Conservation (phyloP, 37 sponge, comb jelly and placozoan species). For the Corticium candelabrum region DNA sequence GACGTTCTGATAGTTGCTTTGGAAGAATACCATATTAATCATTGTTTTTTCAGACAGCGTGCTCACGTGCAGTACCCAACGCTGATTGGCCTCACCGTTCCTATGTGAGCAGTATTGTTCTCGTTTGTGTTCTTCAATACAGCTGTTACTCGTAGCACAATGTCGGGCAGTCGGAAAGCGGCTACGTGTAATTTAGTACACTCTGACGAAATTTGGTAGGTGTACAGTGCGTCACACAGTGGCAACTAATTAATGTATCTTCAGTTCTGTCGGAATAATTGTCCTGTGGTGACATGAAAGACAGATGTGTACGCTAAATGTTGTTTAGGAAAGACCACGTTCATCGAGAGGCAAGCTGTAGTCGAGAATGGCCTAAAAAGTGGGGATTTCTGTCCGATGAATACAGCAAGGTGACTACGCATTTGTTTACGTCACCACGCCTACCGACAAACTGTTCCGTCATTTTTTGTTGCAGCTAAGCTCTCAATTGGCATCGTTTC, state of each 20-base stretch:
- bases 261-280: neutral
- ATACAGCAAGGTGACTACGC: neutral
- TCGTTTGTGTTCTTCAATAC: too few relatives aligned
- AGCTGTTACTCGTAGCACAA: too few relatives aligned
- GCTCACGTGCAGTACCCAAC: neutral
- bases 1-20: too few relatives aligned
- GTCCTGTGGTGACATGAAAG: neutral
- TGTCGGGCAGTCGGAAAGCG: neutral
- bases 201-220: conserved; percentile 2
- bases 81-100: neutral
- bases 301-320: neutral
- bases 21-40: too few relatives aligned
- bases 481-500: too few relatives aligned
- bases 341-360: neutral
- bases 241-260: too few relatives aligned
- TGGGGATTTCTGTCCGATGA: neutral
- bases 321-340: neutral
- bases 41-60: too few relatives aligned
- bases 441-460: too few relatives aligned
- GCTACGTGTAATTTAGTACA: neutral
- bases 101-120: neutral
- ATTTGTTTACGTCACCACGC: neutral
- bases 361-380: neutral
- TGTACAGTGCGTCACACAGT: too few relatives aligned
- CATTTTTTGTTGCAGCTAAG: too few relatives aligned